Evolutionary conservation across 1,140 invertebrate genomes (phyloP).

Genomic region (Gonatopus flavifemur): DNA sequence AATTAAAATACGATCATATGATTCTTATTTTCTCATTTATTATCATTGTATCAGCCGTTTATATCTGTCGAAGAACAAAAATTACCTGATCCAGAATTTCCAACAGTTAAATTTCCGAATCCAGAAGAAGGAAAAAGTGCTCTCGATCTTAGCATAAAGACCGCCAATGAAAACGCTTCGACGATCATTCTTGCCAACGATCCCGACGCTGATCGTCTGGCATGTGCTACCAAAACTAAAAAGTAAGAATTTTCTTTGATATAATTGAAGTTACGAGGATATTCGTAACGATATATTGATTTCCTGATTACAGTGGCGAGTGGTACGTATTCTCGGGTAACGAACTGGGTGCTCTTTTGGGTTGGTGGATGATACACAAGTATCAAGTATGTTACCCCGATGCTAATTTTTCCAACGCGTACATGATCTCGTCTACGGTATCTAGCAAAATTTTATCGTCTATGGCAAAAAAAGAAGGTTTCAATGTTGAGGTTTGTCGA

Average conservation of each 20-base stretch:
- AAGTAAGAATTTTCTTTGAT: constrained; percentile 44
- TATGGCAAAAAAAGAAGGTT: constrained; percentile 81
- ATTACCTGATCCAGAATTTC: constrained; percentile 93
- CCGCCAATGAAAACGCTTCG: constrained; percentile 73
- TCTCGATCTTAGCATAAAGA: constrained; percentile 80
- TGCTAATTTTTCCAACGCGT: constrained; percentile 61
- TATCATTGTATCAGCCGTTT: constrained; percentile 63
- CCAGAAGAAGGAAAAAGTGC: constrained; percentile 95
- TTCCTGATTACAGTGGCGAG: constrained; percentile 57
- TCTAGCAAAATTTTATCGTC: constrained; percentile 94
- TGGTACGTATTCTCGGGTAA: constrained; percentile 97
- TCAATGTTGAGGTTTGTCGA: constrained; percentile 70
- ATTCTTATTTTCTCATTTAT: too few relatives aligned
- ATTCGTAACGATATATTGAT: neutral
- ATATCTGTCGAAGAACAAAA: constrained; percentile 83
- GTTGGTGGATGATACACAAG: constrained; percentile 86
- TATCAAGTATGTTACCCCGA: constrained; percentile 59
- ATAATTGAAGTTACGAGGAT: neutral
- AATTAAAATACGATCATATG: too few relatives aligned
- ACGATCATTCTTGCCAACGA: constrained; percentile 93
- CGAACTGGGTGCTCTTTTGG: constrained; percentile 92
- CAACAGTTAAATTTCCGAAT: constrained; percentile 96
- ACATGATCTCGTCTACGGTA: constrained; percentile 92
- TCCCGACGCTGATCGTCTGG: constrained; percentile 96
- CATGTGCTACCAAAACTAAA: constrained; percentile 79